Percentiles rank a stretch among this genome's conserved stretches.
These are phyloP conservation scores for Hirtodrosophila trivittata DNA, from an alignment of 2,888 invertebrate species.

Conservation along the genomic window DNA sequence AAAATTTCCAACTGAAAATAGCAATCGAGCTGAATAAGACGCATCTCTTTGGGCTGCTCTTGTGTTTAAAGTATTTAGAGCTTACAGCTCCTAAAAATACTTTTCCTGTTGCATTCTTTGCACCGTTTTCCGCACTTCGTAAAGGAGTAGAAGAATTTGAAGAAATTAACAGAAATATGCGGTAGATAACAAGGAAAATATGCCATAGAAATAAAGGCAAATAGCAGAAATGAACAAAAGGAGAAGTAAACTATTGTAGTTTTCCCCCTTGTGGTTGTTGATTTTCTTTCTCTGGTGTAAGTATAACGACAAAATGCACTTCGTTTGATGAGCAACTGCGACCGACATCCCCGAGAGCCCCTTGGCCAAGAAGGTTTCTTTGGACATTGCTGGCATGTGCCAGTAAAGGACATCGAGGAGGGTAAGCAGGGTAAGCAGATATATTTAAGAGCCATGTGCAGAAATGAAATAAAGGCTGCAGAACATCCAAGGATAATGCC, in stretches of 20 bases:
- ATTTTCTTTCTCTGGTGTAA: conserved; percentile 16
- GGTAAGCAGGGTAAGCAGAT: conserved; percentile 7
- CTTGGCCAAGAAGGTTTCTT: conserved; percentile 7
- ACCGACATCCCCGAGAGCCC: conserved; percentile 3
- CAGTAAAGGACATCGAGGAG: conserved; percentile 27
- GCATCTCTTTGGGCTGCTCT: too few relatives aligned
- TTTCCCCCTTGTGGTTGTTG: conserved; percentile 10
- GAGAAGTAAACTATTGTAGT: conserved; percentile 1
- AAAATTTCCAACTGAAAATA: too few relatives aligned
- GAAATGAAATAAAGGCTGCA: conserved; percentile 7
- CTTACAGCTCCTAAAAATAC: too few relatives aligned
- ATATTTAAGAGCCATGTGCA: not conserved
- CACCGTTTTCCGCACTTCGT: too few relatives aligned
- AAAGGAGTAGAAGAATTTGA: too few relatives aligned
- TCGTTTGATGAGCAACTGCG: conserved; percentile 52
- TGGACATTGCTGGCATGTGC: conserved; percentile 7
- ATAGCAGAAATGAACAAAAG: not conserved
- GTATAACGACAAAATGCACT: conserved; percentile 57
- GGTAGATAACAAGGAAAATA: too few relatives aligned
- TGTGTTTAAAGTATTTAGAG: too few relatives aligned
- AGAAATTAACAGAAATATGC: too few relatives aligned
- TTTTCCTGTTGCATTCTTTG: too few relatives aligned
- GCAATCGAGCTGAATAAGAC: too few relatives aligned
- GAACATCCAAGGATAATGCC: conserved; percentile 14
- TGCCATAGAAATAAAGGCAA: too few relatives aligned